Conservation (phyloP, 2,113 vertebrate species). For the Chiloscyllium plagiosum region DNA sequence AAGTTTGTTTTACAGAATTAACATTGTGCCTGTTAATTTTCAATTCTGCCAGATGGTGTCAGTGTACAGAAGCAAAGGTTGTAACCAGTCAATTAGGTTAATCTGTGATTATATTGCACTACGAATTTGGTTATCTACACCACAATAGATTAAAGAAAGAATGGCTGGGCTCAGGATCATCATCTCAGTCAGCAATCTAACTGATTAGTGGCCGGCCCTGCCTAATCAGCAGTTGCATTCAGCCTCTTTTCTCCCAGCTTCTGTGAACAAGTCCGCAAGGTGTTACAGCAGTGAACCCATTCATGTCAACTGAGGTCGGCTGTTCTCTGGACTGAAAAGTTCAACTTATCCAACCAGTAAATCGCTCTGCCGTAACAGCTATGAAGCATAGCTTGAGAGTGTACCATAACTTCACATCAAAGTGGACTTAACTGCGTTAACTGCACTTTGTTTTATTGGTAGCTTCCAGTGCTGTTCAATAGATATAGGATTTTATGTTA, state of each 20-base stretch:
- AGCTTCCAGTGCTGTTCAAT: neutral
- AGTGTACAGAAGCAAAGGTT: no score
- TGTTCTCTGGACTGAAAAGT: neutral
- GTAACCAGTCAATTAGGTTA: conserved; percentile 36
- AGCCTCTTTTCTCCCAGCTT: neutral
- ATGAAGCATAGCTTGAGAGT: neutral
- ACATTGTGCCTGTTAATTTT: neutral
- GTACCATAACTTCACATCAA: neutral
- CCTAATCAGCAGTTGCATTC: neutral
- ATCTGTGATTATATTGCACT: conserved; percentile 18
- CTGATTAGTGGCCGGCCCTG: conserved; percentile 4
- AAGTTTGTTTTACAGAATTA: neutral
- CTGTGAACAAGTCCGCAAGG: neutral
- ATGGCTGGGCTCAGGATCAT: neutral
- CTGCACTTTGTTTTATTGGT: neutral
- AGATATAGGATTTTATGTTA: neutral
- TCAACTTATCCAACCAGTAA: conserved; percentile 3
- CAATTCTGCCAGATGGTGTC: conserved; percentile 16
- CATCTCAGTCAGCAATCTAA: neutral
- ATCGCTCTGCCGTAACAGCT: neutral
- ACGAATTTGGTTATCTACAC: conserved; percentile 4
- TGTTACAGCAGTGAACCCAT: neutral
- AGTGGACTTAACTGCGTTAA: neutral
- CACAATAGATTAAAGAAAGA: neutral
- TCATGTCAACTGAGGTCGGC: neutral